These are phyloP conservation scores for Sylvia atricapilla DNA, from an alignment of 2,113 vertebrate species.

Conservation along the genomic window DNA sequence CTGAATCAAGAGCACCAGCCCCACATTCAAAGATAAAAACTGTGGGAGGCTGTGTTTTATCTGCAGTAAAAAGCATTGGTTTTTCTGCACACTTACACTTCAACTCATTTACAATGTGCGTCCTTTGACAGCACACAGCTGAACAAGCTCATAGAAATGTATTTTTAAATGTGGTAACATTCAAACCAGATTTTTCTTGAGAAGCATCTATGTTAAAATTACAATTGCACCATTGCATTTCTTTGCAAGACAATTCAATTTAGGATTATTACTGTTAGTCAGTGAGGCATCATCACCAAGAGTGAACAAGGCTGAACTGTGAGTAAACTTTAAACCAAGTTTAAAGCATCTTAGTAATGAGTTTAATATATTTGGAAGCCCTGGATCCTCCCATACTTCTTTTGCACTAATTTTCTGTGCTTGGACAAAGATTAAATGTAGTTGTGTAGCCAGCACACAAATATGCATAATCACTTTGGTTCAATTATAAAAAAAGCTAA, in stretches of 20 bases:
- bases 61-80: neutral
- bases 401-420: neutral
- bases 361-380: neutral
- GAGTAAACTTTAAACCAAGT: neutral
- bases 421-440: slow-evolving; percentile 2
- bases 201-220: neutral
- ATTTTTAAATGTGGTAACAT: neutral
- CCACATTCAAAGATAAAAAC: neutral
- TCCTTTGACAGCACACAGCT: neutral
- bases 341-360: neutral
- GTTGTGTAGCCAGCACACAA: neutral
- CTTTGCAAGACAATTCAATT: neutral
- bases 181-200: neutral
- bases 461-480: neutral
- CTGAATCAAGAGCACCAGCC: neutral
- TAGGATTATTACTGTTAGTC: neutral
- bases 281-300: neutral
- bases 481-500: slow-evolving; percentile 31
- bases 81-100: neutral
- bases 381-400: neutral
- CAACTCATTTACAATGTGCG: neutral
- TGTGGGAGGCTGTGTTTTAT: neutral
- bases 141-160: neutral
- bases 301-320: neutral
- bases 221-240: neutral